Evolutionary conservation across 2,113 vertebrate species (phyloP), one percentile per base, ranked within the genome.

Genomic region (Colinus virginianus): DNA sequence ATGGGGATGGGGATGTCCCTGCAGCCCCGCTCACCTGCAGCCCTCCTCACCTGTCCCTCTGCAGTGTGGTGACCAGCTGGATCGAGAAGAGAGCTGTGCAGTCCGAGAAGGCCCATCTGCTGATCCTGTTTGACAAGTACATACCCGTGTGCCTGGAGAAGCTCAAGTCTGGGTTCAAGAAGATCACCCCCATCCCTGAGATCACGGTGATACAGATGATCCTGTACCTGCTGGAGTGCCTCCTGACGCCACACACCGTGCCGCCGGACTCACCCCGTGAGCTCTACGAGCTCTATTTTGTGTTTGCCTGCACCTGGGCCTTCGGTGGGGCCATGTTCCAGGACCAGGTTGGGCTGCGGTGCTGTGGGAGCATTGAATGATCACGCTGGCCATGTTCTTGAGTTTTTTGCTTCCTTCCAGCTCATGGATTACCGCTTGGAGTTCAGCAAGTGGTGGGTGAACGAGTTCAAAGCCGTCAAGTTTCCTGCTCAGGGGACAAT

Each of bases 401-500:
- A 93, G 18, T 19, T 8, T 56, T 66, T 26, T 51, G 25, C 18
- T 22, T 62, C 19, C 62, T 7, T 63, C 4, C 42, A 98, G 98
- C 97, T 98, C 2, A 13, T 95, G 12, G 98, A 98, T 67, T 96
- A 98, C 21, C 97, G 97, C 2, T 93, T 97, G 5, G 96, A 98
- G 74, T 98, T 98, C 97, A 98, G 98, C 93, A 97, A 89, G 15
- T 98, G 98, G 98, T 98, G 98, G 98, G 30, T 97, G 79, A 93
- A 96, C 0, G 97, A 98, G 26, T 98, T 98, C 55, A 98, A 98
- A 85, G 86, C 97, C 4, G 61, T 98, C 95, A 98, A 98, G 97
- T 96, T 98, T 67, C 98, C 98, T 32, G 96, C 88, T 2, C 97
- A 98, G 46, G 98, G 98, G 10, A 98, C 98, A 1, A 62, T 98